Base-by-base conservation (phyloP, 2,888 invertebrate genomes). In the Blera fallax region DNA sequence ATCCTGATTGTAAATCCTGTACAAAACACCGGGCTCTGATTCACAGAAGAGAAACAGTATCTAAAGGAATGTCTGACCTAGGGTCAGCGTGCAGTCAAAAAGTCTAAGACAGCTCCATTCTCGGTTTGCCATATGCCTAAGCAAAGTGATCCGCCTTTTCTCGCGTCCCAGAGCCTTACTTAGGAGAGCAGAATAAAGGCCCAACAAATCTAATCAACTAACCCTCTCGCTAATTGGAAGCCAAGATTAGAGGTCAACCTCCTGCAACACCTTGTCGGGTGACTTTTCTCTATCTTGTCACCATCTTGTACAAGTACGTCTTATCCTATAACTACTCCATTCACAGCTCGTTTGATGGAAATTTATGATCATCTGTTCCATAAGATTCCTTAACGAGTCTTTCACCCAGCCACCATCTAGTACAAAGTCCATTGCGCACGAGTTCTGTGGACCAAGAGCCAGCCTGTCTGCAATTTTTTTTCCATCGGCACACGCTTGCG, bases 341-440 rank as follows among this genome's bases (percentile, higher is more conserved):
- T 24, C 50, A 7, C 67, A 81, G 60, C 67, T 81, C 8, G 60
- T 74, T 81, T 62, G 16, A 21, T 11, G 50, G 24, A 81, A 74
- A 74, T 81, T 81, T 81, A 81, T 74, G 67, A 45, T 29, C 67
- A 62, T 67, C 60, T 69, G 74, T 81, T 54, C 27, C n/a, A 24
- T 37, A 37, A 58, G 21, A 79, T 79, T 72, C 37, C 72, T 27
- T 18, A 29, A 10, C 27, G 29, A 27, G 54, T 69, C 67, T 62
- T 74, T 67, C 60, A 67, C 54, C 45, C 34, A 43, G 40, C 16
- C 56, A 56, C 32, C 7, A 34, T 27, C 14, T 37, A 50, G 14
- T 48, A 18, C 11, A 58, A 54, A 37, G 18, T 65, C 40, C 24
- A 50, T 50, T 27, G 37, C 11, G n/a, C 37, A 37, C 16, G 24